Base-by-base conservation (phyloP, 1,140 invertebrate species). In the Armadillidium nasatum region DNA sequence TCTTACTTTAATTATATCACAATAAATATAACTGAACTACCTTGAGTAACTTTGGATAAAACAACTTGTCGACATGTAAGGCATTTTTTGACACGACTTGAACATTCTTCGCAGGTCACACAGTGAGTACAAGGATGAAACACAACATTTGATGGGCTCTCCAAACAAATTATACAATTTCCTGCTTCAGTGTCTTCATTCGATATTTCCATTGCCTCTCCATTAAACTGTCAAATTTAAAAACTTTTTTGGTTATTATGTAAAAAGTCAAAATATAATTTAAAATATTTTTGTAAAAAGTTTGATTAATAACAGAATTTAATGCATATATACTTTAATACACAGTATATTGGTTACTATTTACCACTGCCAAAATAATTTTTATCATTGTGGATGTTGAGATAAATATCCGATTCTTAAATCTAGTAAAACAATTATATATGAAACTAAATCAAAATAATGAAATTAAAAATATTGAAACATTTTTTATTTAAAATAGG, bases 81-180 rank as follows among this genome's bases (percentile, higher is more conserved):
- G 84, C 92, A 94, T 84, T 92, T 93, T 83, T 93, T 94, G 88
- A 94, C 92, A 45, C 91, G 86, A 15, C 88, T 84, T 71, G 90
- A 89, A 84, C 93, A 94, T 75, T 93, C 92, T 80, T 89, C 88
- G 83, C 93, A 94, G 1, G 89, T 88, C 19, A 92, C 88, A 82
- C 87, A 87, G 84, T 94, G 92, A 71, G 88, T 87, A 83, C 93
- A 94, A 0, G 93, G 93, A 79, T 91, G 88, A 81, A 94, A 88
- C 50, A 85, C 85, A 6, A 93, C 88, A 78, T 87, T 87, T 69
- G 89, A 88, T 9, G 84, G 84, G 21, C 87, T 81, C 82, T 93
- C 92, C 54, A 88, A 89, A 83, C 92, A 94, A 2, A 94, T 88
- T 19, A 89, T 84, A 84, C 92, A 94, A 82, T 92, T 89, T 7